phyloP scores from a whole-genome alignment of 2,113 vertebrate species.

The Ondatra zibethicus region DNA sequence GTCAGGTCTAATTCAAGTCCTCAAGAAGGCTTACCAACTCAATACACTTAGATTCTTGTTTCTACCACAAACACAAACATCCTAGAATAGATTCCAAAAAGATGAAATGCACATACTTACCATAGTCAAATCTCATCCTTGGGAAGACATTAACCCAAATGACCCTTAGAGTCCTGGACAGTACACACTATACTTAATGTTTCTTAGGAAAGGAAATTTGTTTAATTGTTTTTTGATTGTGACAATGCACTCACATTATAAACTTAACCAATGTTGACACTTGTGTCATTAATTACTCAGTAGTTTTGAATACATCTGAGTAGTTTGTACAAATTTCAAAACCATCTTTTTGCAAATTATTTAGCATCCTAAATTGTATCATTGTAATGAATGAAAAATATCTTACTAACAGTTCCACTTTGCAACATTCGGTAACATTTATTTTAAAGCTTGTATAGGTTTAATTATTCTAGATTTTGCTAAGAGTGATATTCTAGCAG shows the following conservation, averaged over 20 bases:
- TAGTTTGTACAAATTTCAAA: neutral
- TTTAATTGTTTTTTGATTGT: neutral
- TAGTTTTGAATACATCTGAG: neutral
- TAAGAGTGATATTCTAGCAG: neutral
- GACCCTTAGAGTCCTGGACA: too few species aligned
- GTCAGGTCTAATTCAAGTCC: neutral
- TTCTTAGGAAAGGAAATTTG: neutral
- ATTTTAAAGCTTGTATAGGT: neutral
- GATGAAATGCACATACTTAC: neutral
- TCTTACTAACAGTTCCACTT: neutral
- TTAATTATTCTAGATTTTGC: neutral
- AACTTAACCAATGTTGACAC: neutral
- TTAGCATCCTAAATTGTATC: neutral
- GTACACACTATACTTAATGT: neutral
- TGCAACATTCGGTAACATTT: neutral
- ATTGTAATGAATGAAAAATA: neutral
- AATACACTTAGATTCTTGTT: neutral
- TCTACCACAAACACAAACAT: neutral
- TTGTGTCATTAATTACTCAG: neutral
- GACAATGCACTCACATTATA: neutral
- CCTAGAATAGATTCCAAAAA: neutral
- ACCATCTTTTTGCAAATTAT: neutral
- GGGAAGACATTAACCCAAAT: neutral
- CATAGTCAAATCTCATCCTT: fast-evolving
- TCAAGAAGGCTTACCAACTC: neutral